Evolutionary conservation across 1,140 invertebrate genomes (phyloP).

Genomic region (Saxidomus purpurata): DNA sequence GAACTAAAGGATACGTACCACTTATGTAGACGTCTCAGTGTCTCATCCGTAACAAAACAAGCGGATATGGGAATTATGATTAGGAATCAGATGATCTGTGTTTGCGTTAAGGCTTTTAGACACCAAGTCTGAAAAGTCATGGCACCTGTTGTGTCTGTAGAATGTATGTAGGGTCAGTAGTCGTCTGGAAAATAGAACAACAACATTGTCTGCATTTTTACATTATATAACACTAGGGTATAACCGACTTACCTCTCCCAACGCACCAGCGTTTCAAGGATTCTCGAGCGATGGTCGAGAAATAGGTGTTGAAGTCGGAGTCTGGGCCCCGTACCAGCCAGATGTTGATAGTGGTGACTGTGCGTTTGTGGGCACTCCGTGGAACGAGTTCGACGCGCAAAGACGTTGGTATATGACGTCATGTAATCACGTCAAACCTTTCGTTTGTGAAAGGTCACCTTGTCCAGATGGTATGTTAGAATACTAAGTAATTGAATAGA

Average conservation of each 20-base stretch:
- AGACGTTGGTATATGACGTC: conserved; percentile 52
- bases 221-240: neutral
- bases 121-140: too few relatives aligned
- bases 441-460: conserved; percentile 52
- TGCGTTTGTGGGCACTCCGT: neutral
- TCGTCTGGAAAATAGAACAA: too few relatives aligned
- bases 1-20: too few relatives aligned
- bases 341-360: conserved; percentile 23
- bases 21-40: too few relatives aligned
- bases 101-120: too few relatives aligned
- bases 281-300: conserved; percentile 45
- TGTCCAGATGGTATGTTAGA: conserved; percentile 48
- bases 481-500: too few relatives aligned
- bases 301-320: conserved; percentile 35
- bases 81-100: too few relatives aligned
- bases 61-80: too few relatives aligned
- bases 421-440: conserved; percentile 48
- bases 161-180: too few relatives aligned
- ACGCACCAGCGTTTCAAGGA: neutral
- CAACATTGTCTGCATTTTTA: too few relatives aligned
- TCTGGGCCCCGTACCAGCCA: conserved; percentile 38
- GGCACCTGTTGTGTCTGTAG: too few relatives aligned
- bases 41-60: too few relatives aligned
- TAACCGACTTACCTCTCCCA: neutral
- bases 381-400: neutral